These are phyloP conservation scores for Cavia aperea DNA, from an alignment of 2,113 vertebrate genomes.

Conservation along the genomic window DNA sequence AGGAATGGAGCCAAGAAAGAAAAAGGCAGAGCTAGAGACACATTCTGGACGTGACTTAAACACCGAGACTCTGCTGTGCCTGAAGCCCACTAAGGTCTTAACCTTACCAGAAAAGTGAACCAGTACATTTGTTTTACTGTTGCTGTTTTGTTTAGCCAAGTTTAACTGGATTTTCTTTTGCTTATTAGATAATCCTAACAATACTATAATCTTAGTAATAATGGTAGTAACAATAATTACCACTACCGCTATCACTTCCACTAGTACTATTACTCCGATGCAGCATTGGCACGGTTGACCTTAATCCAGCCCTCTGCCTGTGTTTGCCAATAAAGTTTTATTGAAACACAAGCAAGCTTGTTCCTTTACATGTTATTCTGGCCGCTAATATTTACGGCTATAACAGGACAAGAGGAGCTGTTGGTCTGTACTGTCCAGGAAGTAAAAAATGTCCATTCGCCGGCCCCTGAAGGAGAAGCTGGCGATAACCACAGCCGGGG, in stretches of 20 bases:
- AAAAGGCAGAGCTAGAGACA: neutral
- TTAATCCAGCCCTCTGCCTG: neutral
- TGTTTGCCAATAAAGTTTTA: slow-evolving; percentile 4
- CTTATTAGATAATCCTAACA: neutral
- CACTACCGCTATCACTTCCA: neutral
- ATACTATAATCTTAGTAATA: neutral
- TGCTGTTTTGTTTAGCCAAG: neutral
- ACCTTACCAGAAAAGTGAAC: slow-evolving; percentile 10
- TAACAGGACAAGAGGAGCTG: fast-evolving
- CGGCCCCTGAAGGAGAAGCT: neutral
- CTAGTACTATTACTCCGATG: neutral
- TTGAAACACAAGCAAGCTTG: neutral
- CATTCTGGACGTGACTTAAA: neutral
- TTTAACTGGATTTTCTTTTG: neutral
- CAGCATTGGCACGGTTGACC: neutral
- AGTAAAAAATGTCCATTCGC: neutral
- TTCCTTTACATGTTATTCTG: neutral
- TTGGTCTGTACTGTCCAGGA: fast-evolving
- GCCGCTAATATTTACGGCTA: neutral
- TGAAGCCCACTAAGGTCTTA: neutral
- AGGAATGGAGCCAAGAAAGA: neutral
- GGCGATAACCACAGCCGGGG: neutral
- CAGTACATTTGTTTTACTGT: neutral
- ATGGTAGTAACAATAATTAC: neutral
- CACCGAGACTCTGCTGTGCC: neutral